Evolutionary conservation across 30 jellyfish, hydroid and myxozoan species (phyloP), one percentile per base, ranked within the genome.

Genomic region (Chrysaora quinquecirrha): DNA sequence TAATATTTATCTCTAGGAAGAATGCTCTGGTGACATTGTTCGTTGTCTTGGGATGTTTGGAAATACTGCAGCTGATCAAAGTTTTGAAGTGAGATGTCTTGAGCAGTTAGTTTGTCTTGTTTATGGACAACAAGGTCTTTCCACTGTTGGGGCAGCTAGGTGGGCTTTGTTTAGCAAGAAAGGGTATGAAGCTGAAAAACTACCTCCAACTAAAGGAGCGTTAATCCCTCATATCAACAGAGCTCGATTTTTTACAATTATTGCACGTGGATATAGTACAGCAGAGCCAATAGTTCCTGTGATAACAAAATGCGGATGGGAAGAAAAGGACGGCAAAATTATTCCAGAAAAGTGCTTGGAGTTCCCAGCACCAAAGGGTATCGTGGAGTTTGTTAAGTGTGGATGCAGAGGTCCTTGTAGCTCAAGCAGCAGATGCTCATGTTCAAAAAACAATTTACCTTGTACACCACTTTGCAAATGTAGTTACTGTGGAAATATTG

Each of bases 201-300:
- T 43, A 43, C 58, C 58, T 43, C 58, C 58, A 43, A 43, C 58
- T 43, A 43, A 43, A 43, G 58, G 58, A 43, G 58, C 58, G 58
- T 43, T 43, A 43, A 43, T 43, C 58, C 58, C 58, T 9, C 58
- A 43, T 43, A 43, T 43, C 58, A 43, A 43, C 58, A 43, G 58
- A 43, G 58, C 58, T 43, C 58, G 58, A 43, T n/a, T n/a, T n/a
- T n/a, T n/a, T n/a, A n/a, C n/a, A n/a, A n/a, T n/a, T n/a, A n/a
- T n/a, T n/a, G n/a, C n/a, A n/a, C n/a, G n/a, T n/a, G n/a, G n/a
- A n/a, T n/a, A n/a, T n/a, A n/a, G n/a, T n/a, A n/a, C n/a, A n/a
- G n/a, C n/a, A n/a, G n/a, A n/a, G n/a, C n/a, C n/a, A n/a, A n/a
- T n/a, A n/a, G n/a, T n/a, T n/a, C n/a, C n/a, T n/a, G n/a, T n/a